phyloP scores from a whole-genome alignment of 2,113 vertebrate species.

The Burhinus bistriatus region DNA sequence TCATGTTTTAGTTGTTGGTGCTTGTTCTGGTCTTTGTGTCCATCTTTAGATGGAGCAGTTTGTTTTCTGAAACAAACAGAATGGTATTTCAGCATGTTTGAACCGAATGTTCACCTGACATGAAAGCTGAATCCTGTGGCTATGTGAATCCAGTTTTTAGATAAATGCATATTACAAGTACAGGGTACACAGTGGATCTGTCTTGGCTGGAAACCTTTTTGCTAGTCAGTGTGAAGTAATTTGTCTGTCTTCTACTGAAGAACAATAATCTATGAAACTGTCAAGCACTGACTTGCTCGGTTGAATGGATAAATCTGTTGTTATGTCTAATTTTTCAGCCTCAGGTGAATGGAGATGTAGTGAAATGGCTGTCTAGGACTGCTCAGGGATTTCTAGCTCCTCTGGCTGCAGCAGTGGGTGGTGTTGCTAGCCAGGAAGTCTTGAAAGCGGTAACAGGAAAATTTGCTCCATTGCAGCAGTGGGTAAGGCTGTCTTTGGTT shows the following conservation, averaged over 20 bases:
- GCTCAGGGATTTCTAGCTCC: conserved; percentile 87
- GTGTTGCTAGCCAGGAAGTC: conserved; percentile 93
- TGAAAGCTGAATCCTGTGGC: background rate
- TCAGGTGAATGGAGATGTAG: conserved; percentile 79
- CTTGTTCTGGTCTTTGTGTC: background rate
- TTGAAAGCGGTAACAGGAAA: conserved; percentile 97
- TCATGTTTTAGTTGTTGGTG: background rate
- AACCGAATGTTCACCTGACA: accelerated
- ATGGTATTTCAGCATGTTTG: background rate
- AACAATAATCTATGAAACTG: background rate
- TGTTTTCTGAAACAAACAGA: background rate
- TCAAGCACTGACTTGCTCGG: background rate
- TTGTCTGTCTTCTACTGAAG: background rate
- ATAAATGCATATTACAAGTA: background rate
- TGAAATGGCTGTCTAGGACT: conserved; percentile 86
- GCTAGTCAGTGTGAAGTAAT: background rate
- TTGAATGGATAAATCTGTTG: background rate
- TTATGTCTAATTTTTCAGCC: conserved; percentile 66
- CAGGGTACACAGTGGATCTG: background rate
- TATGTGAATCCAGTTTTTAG: background rate
- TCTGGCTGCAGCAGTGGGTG: conserved; percentile 89
- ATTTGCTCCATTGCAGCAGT: conserved; percentile 95
- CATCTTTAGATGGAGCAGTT: background rate
- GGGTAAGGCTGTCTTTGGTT: conserved; percentile 77
- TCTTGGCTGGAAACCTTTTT: background rate